A percentile compares a stretch with the other conserved stretches of the same genome.
Evolutionary conservation across 2,113 vertebrate genomes (phyloP).

Genomic region (Okapia johnstoni): DNA sequence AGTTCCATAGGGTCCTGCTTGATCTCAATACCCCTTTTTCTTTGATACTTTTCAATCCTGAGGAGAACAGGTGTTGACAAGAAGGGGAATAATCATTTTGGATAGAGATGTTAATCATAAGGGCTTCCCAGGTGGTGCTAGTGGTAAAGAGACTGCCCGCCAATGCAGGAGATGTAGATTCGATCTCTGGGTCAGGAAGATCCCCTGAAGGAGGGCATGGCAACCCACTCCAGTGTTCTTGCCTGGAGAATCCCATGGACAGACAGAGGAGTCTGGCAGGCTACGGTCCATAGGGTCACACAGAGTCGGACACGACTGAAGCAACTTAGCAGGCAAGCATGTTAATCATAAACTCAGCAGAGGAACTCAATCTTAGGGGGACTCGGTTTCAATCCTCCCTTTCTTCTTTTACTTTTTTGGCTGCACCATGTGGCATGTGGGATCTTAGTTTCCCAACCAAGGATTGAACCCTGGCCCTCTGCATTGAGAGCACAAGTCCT

Average conservation of each 20-base stretch:
- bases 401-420: background rate
- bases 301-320: background rate
- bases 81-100: background rate
- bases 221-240: background rate
- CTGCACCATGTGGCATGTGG: background rate
- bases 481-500: background rate
- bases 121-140: background rate
- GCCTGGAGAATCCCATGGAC: background rate
- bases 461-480: background rate
- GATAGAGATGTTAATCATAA: background rate
- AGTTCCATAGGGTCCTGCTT: background rate
- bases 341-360: background rate
- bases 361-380: background rate
- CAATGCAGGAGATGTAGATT: background rate
- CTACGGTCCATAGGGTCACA: background rate
- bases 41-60: background rate
- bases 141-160: background rate
- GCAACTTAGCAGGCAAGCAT: background rate
- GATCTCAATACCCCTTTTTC: background rate
- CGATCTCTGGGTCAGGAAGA: background rate
- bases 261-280: background rate
- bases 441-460: background rate
- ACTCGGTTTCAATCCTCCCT: background rate
- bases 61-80: background rate
- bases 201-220: background rate